Evolutionary conservation across 2,797 vertebrate species (phyloP).

Genomic region (Falco rusticolus): DNA sequence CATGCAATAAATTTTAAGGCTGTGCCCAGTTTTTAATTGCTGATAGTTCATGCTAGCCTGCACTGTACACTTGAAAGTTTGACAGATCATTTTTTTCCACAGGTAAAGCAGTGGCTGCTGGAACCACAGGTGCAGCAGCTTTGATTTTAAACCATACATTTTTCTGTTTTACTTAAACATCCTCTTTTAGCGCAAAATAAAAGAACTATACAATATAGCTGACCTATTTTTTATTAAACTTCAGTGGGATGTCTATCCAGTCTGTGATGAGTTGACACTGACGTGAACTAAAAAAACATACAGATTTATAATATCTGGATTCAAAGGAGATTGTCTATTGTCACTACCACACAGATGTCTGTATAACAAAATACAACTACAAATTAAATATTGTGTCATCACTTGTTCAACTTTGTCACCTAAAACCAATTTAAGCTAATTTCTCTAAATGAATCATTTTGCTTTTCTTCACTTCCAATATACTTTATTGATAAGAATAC

Average conservation of each 20-base stretch:
- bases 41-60: neutral
- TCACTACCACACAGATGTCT: neutral
- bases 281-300: neutral
- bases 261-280: neutral
- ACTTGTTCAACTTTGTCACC: neutral
- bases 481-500: neutral
- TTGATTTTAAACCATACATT: neutral
- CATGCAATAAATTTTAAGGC: neutral
- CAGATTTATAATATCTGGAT: neutral
- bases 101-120: neutral
- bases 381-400: neutral
- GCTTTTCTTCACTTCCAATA: neutral
- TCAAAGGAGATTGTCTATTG: neutral
- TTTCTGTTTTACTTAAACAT: neutral
- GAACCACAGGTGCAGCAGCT: neutral
- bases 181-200: neutral
- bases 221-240: slow-evolving; percentile 8
- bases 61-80: neutral
- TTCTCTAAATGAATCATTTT: neutral
- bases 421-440: neutral
- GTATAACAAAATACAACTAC: neutral
- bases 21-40: neutral
- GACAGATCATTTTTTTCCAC: neutral
- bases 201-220: neutral
- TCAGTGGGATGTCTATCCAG: neutral